Base-by-base conservation (phyloP, 1,140 invertebrate species). In the Rhagoletis zephyria region DNA sequence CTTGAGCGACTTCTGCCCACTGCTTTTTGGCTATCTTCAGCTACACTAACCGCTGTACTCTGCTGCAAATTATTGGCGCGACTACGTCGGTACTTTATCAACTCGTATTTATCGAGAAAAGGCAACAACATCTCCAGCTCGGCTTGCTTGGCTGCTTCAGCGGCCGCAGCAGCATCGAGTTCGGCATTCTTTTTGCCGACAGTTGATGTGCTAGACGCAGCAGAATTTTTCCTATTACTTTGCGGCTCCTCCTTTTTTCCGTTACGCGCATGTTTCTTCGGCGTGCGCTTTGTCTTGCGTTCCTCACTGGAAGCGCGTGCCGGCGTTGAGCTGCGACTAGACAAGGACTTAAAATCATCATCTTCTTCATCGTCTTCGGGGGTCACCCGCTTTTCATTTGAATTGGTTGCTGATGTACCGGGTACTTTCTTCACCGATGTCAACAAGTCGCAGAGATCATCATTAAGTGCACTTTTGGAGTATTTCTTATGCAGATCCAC, bases 11-110 rank as follows among this genome's bases (percentile, higher is more conserved):
- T 51, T 51, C 70, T 70, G 45, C 60, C 65, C 63, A 56, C 61
- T 60, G 30, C 30, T 10, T 30, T 60, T 40, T 88, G 77, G 16
- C 30, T 64, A 12, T 85, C 85, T 70, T 85, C 67, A 14, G 59
- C 40, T 19, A 85, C 61, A 19, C 16, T 51, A 14, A 59, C 51
- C 42, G 85, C 74, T 77, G 87, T n/a, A 67, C 40, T 64, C 61
- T 64, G 74, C 61, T 88, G 85, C 60, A 85, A 87, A 9, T 59
- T 51, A 4, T 74, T 74, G 19, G 90, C 90, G 86, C 95, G 94
- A n/a, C 95, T 94, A 88, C 94, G 93, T 87, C 95, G 93, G 90
- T 95, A 95, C 89, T 95, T 96, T 74, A 96, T 95, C 88, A 95
- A 95, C 89, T 96, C 94, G 90, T 94, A 95, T 90, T 95, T 95